Evolutionary conservation across 2,797 vertebrate genomes (phyloP), one percentile per base, ranked within the genome.

Genomic region (Enteromius thamalakanensis): DNA sequence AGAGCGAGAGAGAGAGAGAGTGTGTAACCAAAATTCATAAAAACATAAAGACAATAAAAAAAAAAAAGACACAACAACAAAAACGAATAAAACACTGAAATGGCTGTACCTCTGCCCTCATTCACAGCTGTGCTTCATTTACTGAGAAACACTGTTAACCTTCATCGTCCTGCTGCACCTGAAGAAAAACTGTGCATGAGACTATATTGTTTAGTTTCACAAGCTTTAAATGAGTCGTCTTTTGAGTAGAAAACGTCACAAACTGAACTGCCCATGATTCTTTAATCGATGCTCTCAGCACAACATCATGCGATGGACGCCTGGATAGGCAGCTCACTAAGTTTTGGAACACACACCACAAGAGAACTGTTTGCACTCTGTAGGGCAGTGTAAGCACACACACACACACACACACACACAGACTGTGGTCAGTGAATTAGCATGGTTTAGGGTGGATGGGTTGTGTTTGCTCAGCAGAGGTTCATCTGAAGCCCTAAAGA

Each of bases 401-500:
- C 15, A 10, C 17, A 19, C 26, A 64, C 14, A 17, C 60, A 64
- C 26, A 64, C 60, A 60, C 55, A 60, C 21, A 10, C 3, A 53
- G 55, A 23, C n/a, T 12, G 55, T 58, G n/a, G n/a, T 58, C 17
- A 37, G 60, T 64, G 60, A 32, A 17, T 37, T 60, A 6, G 32
- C 1, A 9, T n/a, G 40, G 12, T 82, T 84, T 89, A 87, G 90
- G 84, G 86, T 87, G 90, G 55, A 58, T 11, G 55, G n/a, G 92
- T 93, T 93, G 90, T 92, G 94, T 95, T 94, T 95, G 94, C 92
- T 94, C 93, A 95, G 94, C 94, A 95, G 92, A 95, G 94, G 94
- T 94, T 93, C 93, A 94, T 94, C 94, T 93, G 93, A 93, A 29
- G 60, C 60, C 6, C 6, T 32, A 32, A 15, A 64, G 60, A 64